Evolutionary conservation across 1,140 invertebrate species (phyloP), one percentile per base, ranked within the genome.

Genomic region (Megathymus violae): DNA sequence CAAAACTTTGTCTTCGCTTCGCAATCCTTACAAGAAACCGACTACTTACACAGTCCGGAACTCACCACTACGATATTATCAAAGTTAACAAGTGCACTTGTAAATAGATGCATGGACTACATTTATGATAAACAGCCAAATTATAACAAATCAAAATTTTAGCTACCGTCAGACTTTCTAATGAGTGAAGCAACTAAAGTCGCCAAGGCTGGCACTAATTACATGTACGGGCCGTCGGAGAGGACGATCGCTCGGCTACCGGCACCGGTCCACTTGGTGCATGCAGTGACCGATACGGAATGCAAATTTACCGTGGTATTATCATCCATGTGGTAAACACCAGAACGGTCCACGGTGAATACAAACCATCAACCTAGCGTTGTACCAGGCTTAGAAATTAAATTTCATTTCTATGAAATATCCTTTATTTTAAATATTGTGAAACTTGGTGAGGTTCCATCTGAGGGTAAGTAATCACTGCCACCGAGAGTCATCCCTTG

Each of bases 31-130:
- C 11, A 52, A 13, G 31, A 52, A 52, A 7, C 11, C 0, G 50
- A 52, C 16, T 40, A 52, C 50, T 7, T 52, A 14, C 15, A 11
- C 5, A 52, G 50, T 17, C 50, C 50, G 17, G 50, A 52, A 5
- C n/a, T 52, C n/a, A 34, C 36, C 4, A 22, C 34, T n/a, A 52
- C 19, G 5, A 17, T 52, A 7, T 7, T 52, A 11, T 52, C 50
- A 9, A 52, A 52, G 7, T 40, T 52, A 40, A 34, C 50, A 10
- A 52, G 15, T 4, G 17, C 17, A 9, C 16, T 52, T 1, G 17
- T 40, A 7, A 17, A 17, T 9, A 52, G 36, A 11, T 52, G 50
- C 34, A 11, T 17, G 10, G 50, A 52, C 6, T 40, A 38, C 36
- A 9, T 19, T 2, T 13, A 40, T 40, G 50, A 40, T 1, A 38